These are phyloP conservation scores for Ostrea denselamellosa DNA, from an alignment of 1,140 invertebrate species.

Conservation along the genomic window DNA sequence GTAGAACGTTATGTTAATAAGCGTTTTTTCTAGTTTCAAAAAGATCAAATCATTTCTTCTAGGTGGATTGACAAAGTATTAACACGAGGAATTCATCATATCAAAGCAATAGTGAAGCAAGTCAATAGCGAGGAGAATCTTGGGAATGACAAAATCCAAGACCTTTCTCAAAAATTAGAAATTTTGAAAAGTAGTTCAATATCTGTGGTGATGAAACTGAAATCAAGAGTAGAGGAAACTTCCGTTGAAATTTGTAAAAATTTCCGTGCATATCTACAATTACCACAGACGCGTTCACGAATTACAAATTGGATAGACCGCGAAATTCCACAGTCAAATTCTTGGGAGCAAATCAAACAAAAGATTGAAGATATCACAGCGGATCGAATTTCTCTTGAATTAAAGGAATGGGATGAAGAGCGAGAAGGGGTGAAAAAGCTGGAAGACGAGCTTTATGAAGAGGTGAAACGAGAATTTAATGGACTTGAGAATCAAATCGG, in stretches of 20 bases:
- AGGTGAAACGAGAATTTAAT: constrained; percentile 35
- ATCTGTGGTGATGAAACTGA: constrained; percentile 46
- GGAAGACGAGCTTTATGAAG: not conserved
- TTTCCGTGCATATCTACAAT: constrained; percentile 41
- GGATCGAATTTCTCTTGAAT: constrained; percentile 43
- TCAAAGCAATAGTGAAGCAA: constrained; percentile 59
- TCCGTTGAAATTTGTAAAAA: constrained; percentile 32
- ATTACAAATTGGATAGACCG: constrained; percentile 28
- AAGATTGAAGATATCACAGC: constrained; percentile 9
- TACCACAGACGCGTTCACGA: constrained; percentile 23
- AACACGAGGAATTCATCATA: constrained; percentile 54
- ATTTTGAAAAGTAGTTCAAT: constrained; percentile 56
- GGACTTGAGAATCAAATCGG: constrained; percentile 36
- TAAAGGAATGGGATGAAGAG: constrained; percentile 51
- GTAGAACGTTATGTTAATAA: no score
- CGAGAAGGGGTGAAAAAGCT: constrained; percentile 16
- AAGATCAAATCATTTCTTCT: not conserved
- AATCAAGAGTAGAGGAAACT: constrained; percentile 50
- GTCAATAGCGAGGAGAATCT: constrained; percentile 58
- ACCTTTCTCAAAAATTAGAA: constrained; percentile 56
- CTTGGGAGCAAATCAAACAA: constrained; percentile 43
- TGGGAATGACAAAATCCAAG: constrained; percentile 55
- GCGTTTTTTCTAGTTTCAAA: not conserved
- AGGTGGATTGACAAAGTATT: constrained; percentile 69
- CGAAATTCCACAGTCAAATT: constrained; percentile 16